Conservation (phyloP, 2,888 invertebrate genomes). For the Mystacides longicornis region DNA sequence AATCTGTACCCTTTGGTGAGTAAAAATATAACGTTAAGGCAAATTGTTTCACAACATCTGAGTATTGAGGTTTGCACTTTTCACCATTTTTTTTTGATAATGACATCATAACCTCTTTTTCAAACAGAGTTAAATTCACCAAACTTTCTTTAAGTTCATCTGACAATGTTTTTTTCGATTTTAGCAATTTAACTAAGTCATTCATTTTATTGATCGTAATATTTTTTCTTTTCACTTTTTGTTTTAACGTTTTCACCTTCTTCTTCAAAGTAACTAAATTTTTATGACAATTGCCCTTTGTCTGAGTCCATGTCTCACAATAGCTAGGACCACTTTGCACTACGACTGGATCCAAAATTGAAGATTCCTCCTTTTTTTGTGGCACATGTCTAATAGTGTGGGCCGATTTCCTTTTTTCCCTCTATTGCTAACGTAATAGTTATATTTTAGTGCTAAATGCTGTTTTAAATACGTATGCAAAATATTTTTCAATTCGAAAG, state of each 20-base stretch:
- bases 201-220: neutral
- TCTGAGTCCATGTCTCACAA: neutral
- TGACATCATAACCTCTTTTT: no score
- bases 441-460: no score
- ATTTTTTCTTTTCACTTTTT: neutral
- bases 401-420: no score
- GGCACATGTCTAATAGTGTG: no score
- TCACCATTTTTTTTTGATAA: no score
- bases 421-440: no score
- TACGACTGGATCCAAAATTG: neutral
- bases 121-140: no score
- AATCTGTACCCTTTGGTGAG: slow-evolving; percentile 20
- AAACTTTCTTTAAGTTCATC: no score
- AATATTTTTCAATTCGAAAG: no score
- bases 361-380: neutral
- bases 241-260: neutral
- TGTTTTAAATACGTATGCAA: no score
- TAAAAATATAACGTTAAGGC: slow-evolving; percentile 23
- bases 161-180: slow-evolving; percentile 7
- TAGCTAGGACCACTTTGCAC: neutral
- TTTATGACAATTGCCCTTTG: neutral
- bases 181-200: neutral
- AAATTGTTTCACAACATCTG: no score
- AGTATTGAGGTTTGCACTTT: no score
- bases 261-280: neutral